Evolutionary conservation across 1,140 invertebrate species (phyloP).

Genomic region (Drosophila nannoptera): DNA sequence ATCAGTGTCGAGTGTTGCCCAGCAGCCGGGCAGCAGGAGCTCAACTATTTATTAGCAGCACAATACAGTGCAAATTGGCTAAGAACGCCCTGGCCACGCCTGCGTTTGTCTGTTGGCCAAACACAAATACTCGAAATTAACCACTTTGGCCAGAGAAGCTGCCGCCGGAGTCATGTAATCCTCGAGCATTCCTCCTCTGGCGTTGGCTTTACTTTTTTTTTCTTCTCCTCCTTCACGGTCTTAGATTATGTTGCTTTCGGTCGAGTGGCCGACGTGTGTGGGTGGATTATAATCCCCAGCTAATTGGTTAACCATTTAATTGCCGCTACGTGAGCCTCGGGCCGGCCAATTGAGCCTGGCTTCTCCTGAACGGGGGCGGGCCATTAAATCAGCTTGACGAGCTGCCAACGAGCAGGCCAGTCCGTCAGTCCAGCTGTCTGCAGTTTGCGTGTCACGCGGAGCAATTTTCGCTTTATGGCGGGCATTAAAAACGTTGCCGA

Average conservation of each 20-base stretch:
- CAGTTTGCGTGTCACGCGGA: slow-evolving; percentile 18
- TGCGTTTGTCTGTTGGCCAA: slow-evolving; percentile 16
- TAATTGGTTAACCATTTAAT: slow-evolving; percentile 70
- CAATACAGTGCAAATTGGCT: slow-evolving; percentile 66
- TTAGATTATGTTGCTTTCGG: slow-evolving; percentile 4
- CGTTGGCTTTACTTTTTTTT: no score
- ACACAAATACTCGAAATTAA: slow-evolving; percentile 54
- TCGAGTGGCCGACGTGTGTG: neutral
- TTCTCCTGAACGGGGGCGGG: slow-evolving; percentile 13
- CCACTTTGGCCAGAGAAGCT: slow-evolving; percentile 38
- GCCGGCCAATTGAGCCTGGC: slow-evolving; percentile 15
- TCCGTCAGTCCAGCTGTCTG: slow-evolving; percentile 1
- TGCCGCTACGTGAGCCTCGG: slow-evolving; percentile 24
- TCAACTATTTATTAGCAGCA: slow-evolving; percentile 68
- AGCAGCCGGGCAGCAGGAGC: slow-evolving; percentile 12
- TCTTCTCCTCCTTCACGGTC: slow-evolving; percentile 16
- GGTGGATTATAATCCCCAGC: slow-evolving; percentile 29
- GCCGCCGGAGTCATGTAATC: slow-evolving; percentile 30
- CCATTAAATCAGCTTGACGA: slow-evolving; percentile 62
- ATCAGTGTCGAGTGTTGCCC: slow-evolving; percentile 27
- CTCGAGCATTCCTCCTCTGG: slow-evolving; percentile 5
- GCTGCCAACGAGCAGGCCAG: slow-evolving; percentile 13
- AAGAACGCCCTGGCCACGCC: slow-evolving; percentile 34
- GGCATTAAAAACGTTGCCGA: slow-evolving; percentile 21
- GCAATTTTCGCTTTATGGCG: slow-evolving; percentile 27